A percentile compares a stretch with the other conserved stretches of the same genome.
Evolutionary conservation across 2,888 invertebrate species (phyloP).

Genomic region (Leptarthrus brevirostris): DNA sequence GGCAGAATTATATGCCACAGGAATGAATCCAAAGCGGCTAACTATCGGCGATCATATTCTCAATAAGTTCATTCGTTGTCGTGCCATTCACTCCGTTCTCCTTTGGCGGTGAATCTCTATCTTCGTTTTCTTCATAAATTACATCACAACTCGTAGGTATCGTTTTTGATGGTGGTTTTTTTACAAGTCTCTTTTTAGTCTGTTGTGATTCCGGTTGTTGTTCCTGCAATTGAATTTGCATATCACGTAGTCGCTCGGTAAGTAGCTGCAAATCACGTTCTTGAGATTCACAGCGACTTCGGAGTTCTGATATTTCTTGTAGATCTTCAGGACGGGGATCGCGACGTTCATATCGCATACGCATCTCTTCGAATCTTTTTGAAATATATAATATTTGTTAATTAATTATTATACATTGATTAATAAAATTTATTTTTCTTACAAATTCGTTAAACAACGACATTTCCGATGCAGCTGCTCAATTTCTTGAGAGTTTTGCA

Average conservation of each 20-base stretch:
- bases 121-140: constrained; percentile 65
- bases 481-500: constrained; percentile 70
- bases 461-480: constrained; percentile 71
- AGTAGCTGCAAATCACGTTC: constrained; percentile 71
- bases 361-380: constrained; percentile 71
- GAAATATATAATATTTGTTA: neutral
- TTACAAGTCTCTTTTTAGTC: constrained; percentile 55
- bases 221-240: constrained; percentile 69
- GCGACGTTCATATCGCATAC: constrained; percentile 70
- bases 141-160: constrained; percentile 67
- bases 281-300: constrained; percentile 71
- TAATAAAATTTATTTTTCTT: constrained; percentile 61
- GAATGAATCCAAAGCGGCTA: no score
- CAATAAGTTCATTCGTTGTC: constrained; percentile 38
- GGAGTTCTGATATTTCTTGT: constrained; percentile 70
- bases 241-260: constrained; percentile 71
- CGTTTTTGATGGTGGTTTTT: constrained; percentile 64
- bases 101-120: constrained; percentile 49
- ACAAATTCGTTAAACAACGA: constrained; percentile 71
- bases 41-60: constrained; percentile 15
- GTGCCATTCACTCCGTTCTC: constrained; percentile 33
- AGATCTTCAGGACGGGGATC: constrained; percentile 71
- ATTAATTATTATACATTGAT: neutral
- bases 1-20: no score
- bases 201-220: constrained; percentile 56